These are phyloP conservation scores for Pseudoips prasinana DNA, from an alignment of 2,888 invertebrate genomes.

Conservation along the genomic window DNA sequence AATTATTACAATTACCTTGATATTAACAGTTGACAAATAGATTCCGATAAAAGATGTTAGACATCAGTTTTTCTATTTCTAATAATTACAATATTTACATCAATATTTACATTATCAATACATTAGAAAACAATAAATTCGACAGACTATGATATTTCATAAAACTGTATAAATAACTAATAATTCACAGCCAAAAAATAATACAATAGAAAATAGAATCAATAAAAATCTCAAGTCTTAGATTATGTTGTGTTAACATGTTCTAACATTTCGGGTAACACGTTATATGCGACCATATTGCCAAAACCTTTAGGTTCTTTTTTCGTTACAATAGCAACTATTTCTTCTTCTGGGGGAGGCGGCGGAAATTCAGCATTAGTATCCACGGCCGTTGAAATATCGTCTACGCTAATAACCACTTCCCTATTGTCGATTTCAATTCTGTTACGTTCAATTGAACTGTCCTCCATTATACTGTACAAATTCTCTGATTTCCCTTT, in stretches of 20 bases:
- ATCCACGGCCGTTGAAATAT: slow-evolving; percentile 64
- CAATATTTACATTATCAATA: slow-evolving; percentile 46
- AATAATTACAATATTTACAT: slow-evolving; percentile 49
- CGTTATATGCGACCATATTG: slow-evolving; percentile 79
- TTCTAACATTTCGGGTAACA: slow-evolving; percentile 75
- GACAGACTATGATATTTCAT: slow-evolving; percentile 41
- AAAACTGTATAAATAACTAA: slow-evolving; percentile 22
- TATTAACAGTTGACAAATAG: slow-evolving; percentile 73
- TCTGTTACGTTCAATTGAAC: slow-evolving; percentile 68
- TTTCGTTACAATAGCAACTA: slow-evolving; percentile 75
- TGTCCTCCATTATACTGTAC: slow-evolving; percentile 82
- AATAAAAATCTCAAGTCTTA: slow-evolving; percentile 35
- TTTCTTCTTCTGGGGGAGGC: slow-evolving; percentile 72
- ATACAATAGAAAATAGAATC: slow-evolving; percentile 31
- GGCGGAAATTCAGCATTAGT: slow-evolving; percentile 62
- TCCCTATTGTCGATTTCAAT: slow-evolving; percentile 77
- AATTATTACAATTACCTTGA: slow-evolving; percentile 68
- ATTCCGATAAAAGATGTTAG: slow-evolving; percentile 72
- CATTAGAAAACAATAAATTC: slow-evolving; percentile 46
- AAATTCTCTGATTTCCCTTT: slow-evolving; percentile 79
- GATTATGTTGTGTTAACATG: slow-evolving; percentile 66
- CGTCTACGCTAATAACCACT: slow-evolving; percentile 75
- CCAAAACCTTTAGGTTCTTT: slow-evolving; percentile 75
- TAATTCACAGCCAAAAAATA: slow-evolving; percentile 53
- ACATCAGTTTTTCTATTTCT: slow-evolving; percentile 52